Percentiles rank a stretch among this genome's conserved stretches.
phyloP scores from a whole-genome alignment of 2,113 vertebrate genomes.

The Capricornis sumatraensis region DNA sequence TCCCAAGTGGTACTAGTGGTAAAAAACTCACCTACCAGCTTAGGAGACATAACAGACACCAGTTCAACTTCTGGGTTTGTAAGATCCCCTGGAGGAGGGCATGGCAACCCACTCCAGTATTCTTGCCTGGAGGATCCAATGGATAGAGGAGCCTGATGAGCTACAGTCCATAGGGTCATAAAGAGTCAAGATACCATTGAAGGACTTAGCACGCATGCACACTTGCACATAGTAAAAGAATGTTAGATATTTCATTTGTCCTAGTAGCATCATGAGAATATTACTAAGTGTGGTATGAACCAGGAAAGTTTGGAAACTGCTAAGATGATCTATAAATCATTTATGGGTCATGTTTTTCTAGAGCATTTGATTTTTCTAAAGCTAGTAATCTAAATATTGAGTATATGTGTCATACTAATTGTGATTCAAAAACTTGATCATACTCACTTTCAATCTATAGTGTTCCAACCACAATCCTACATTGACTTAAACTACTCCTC shows the following conservation, averaged over 20 bases:
- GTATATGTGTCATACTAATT: background rate
- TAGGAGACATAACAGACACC: background rate
- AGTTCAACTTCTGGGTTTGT: background rate
- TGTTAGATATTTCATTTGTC: background rate
- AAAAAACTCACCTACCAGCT: background rate
- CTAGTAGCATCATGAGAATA: background rate
- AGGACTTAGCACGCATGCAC: background rate
- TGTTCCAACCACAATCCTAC: background rate
- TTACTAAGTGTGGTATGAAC: background rate
- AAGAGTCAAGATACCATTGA: background rate
- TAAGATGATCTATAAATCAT: background rate
- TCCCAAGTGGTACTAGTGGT: background rate
- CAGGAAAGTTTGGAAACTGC: background rate
- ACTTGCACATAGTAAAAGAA: background rate
- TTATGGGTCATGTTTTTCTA: background rate
- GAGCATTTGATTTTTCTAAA: background rate
- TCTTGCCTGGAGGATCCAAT: background rate
- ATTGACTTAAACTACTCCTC: background rate
- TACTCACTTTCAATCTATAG: background rate
- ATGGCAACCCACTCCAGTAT: background rate
- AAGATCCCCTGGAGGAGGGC: background rate
- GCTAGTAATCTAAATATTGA: background rate
- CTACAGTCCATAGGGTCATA: background rate
- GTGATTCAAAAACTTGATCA: background rate
- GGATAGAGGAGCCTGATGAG: background rate